Evolutionary conservation across 23 tunicate species (phyloP).

Genomic region (Ciona savignyi): DNA sequence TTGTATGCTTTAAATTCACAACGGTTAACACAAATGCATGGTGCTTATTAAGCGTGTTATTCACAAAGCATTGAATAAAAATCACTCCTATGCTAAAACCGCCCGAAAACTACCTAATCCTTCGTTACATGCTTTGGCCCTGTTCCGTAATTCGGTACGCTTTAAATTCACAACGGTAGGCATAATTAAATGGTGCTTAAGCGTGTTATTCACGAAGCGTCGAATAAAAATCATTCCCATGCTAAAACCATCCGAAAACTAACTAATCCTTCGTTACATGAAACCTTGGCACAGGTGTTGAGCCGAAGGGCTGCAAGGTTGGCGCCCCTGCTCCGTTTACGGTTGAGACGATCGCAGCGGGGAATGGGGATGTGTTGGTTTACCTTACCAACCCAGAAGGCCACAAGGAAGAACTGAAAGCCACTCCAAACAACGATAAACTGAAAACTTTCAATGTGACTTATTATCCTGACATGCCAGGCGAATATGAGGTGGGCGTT

Average conservation of each 20-base stretch:
- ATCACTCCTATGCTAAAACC: no score
- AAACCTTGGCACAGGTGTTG: constrained; percentile 58
- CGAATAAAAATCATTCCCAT: no score
- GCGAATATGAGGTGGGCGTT: constrained; percentile 57
- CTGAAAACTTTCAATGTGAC: constrained; percentile 75
- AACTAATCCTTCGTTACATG: no score
- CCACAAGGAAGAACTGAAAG: constrained; percentile 43
- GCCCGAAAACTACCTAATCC: no score
- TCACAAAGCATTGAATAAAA: no score
- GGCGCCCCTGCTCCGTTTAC: constrained; percentile 94
- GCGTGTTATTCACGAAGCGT: no score
- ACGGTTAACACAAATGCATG: background rate
- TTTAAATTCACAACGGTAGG: no score
- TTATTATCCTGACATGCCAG: constrained; percentile 79
- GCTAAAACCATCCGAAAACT: no score
- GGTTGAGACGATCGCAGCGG: constrained; percentile 93
- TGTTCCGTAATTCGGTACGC: no score
- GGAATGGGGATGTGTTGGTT: constrained; percentile 77
- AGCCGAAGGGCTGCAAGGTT: constrained; percentile 79
- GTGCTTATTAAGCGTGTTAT: background rate
- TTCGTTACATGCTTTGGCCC: no score
- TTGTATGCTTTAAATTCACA: background rate
- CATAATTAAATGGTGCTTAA: no score
- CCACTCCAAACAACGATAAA: constrained; percentile 93
- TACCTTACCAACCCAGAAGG: constrained; percentile 87